Evolutionary conservation across 2,797 vertebrate species (phyloP), one percentile per base, ranked within the genome.

Genomic region (Anguilla megastoma): DNA sequence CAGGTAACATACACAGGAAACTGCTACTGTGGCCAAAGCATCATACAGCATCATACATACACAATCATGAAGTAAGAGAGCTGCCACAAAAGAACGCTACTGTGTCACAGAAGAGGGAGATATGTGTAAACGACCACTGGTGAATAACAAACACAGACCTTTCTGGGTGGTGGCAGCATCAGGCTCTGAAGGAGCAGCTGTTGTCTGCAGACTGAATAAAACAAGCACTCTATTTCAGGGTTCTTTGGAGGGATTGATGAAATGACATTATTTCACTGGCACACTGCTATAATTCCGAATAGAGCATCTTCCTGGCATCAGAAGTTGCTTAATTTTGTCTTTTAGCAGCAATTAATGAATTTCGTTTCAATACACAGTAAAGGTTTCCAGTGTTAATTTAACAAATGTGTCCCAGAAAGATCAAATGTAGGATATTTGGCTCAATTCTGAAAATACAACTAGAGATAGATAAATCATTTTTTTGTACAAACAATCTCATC

Each of bases 151-250:
- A 69, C 27, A 79, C 89, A 80, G 10, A 94, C 93, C 92, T 92
- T 76, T 84, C 82, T 89, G 79, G 24, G 83, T 90, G 58, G 87
- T 86, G 76, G 56, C 86, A 76, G 30, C n/a, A 16, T 87, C 88
- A n/a, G 48, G 76, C 84, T 88, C 86, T 85, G 87, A n/a, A 45
- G 89, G 48, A 71, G 85, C 71, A 18, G 88, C 56, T 56, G 90
- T 89, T 36, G 89, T 52, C 80, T 92, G 54, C 7, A 86, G 66
- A 89, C 87, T 93, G 88, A 54, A 89, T 90, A 63, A 76, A 24
- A 90, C 76, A 91, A 71, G 87, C 54, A 89, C 1, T 4, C 27
- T 74, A 21, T 84, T 66, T 58, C 60, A 52, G 79, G 33, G 9
- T 10, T 16, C 21, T 66, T 33, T n/a, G 66, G 27, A 9, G 14